These are phyloP conservation scores for Tenualosa ilisha DNA, from an alignment of 2,797 vertebrate genomes.

Conservation along the genomic window DNA sequence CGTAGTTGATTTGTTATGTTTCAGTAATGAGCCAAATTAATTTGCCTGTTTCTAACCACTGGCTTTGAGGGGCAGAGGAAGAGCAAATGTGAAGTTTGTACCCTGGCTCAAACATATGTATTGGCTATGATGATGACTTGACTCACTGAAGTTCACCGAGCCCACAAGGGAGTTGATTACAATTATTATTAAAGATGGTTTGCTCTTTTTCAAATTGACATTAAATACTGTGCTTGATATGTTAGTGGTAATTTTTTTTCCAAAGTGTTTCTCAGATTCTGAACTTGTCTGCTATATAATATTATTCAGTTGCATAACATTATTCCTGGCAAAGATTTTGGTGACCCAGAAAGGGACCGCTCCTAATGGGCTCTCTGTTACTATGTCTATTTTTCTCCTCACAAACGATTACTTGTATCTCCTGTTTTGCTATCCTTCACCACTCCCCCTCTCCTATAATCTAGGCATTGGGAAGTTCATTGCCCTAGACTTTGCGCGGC, in stretches of 20 bases:
- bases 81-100: neutral
- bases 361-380: neutral
- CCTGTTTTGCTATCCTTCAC: neutral
- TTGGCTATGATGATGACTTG: too few relatives aligned
- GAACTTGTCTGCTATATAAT: neutral
- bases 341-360: neutral
- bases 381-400: neutral
- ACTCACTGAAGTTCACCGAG: too few relatives aligned
- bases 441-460: neutral
- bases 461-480: constrained; percentile 83
- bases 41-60: too few relatives aligned
- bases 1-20: too few relatives aligned
- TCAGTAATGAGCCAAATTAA: too few relatives aligned
- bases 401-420: neutral
- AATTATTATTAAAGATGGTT: neutral
- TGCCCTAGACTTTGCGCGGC: constrained; percentile 79
- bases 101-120: too few relatives aligned
- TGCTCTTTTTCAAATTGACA: neutral
- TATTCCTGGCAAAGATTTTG: neutral
- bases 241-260: neutral
- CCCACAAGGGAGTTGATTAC: neutral
- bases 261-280: neutral
- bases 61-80: neutral
- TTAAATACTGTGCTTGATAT: neutral
- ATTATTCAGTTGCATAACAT: neutral